A percentile compares a stretch with the other conserved stretches of the same genome.
Conservation (phyloP, 1,140 invertebrate genomes). For the Caenorhabditis tropicalis region DNA sequence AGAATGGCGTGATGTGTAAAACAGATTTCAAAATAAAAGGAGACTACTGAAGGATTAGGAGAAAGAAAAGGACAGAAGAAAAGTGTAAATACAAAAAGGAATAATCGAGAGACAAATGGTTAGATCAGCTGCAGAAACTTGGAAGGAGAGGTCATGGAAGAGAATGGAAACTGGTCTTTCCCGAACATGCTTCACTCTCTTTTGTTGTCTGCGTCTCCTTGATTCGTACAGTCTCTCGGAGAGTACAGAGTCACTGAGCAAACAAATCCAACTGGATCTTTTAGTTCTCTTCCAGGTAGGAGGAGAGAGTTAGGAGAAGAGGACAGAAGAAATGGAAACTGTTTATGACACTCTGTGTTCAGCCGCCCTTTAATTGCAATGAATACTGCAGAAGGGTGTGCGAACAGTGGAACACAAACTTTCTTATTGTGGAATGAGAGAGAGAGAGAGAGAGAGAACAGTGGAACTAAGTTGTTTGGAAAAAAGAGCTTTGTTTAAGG, state of each 20-base stretch:
- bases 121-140: not conserved
- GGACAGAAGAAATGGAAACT: too few relatives aligned
- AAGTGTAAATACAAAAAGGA: too few relatives aligned
- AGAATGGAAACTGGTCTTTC: not conserved
- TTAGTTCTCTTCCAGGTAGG: not conserved
- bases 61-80: too few relatives aligned
- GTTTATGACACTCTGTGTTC: not conserved
- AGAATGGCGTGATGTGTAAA: too few relatives aligned
- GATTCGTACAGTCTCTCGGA: not conserved
- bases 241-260: slow-evolving; percentile 29
- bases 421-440: not conserved
- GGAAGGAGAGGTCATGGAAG: not conserved
- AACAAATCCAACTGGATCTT: not conserved
- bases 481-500: too few relatives aligned
- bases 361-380: slow-evolving; percentile 1
- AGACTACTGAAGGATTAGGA: too few relatives aligned
- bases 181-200: slow-evolving; percentile 12
- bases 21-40: too few relatives aligned
- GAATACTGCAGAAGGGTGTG: not conserved
- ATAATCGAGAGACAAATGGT: too few relatives aligned
- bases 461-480: too few relatives aligned
- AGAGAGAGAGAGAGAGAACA: not conserved
- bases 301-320: too few relatives aligned
- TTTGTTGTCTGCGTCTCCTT: not conserved
- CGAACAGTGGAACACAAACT: not conserved